Base-by-base conservation (phyloP, 2,888 invertebrate genomes). In the Drosophila subsilvestris region DNA sequence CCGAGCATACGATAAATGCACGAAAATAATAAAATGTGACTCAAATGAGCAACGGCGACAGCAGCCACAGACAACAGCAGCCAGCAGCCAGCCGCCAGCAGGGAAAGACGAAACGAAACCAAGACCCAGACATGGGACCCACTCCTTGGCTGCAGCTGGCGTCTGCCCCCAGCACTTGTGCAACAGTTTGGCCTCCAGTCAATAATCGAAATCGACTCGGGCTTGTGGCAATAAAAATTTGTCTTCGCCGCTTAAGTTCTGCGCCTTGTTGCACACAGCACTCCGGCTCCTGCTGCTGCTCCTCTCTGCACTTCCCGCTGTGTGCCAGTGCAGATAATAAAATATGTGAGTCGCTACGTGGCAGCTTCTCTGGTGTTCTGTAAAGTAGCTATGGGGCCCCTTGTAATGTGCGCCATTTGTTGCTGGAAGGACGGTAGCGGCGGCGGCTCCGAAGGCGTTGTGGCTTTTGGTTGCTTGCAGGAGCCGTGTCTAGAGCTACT, bases 11-110 rank as follows among this genome's bases (percentile, higher is more conserved):
- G 89, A 86, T 85, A 89, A 87, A 88, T 86, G 89, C 82, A 74
- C 76, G 73, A 81, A 76, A 88, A 82, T 87, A 88, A 85, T 89
- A 87, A 86, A 86, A 86, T 89, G 88, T 89, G 80, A 76, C 88
- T 76, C 76, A 88, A 88, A 88, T 88, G 87, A 81, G 87, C 72
- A 73, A 76, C 76, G 49, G 79, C 74, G 86, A 83, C 80, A 69
- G 76, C 73, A 51, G 60, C 73, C 79, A 68, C 75, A 69, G 65
- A 61, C 63, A 61, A 2, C n/a, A 37, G 37, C n/a, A 37, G 37
- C 1, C 49, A 50, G 22, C 4, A 12, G 12, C 6, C 27, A 57
- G 55, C 56, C 57, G 53, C 51, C 54, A 50, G 37, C 51, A n/a
- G 44, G 22, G 18, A 57, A 59, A 45, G 61, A 42, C 27, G 32